Base-by-base conservation (phyloP, 2,113 vertebrate genomes). In the Sinocyclocheilus rhinocerous region DNA sequence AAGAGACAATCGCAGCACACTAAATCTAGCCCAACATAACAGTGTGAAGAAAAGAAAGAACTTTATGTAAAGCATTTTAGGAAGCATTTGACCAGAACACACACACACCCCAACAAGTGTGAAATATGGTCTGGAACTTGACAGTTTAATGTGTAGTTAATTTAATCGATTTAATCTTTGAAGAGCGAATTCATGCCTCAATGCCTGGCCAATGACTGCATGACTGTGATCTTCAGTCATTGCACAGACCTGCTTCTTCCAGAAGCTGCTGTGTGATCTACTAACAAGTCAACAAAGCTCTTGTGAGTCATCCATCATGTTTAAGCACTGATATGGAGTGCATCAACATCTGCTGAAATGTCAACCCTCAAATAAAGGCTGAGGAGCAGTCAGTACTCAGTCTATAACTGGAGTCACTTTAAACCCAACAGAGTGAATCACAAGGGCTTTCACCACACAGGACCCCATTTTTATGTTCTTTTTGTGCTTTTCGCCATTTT, bases 241-340 rank as follows among this genome's bases (percentile, higher is more conserved):
- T 33, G 10, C 45, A 11, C 42, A 67, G n/a, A 52, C 80, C 59
- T 33, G 61, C 26, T 70, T 83, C 57, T 57, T 73, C 48, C 29
- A 72, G 50, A 83, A 83, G 67, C 81, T 42, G 29, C 22, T 57
- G 48, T 83, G 50, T 57, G 50, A 73, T 57, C 69, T 42, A 42
- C 81, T 83, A 83, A 73, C 81, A 73, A 73, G 67, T 73, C 77
- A 86, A 81, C 84, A 73, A 57, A 81, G 33, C 81, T 57, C 81
- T 72, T 39, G 33, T 73, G 81, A 73, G 67, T 73, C 65, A 61
- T 73, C 57, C 79, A 50, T 65, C 85, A 73, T 45, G 79, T 83
- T 75, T 83, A 65, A 63, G 61, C 24, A 81, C 85, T 75, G 81
- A 65, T 50, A 75, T 59, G 26, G 29, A 83, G 39, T 52, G 59